Base-by-base conservation (phyloP, 1,140 invertebrate genomes). In the Leptinotarsa undecemlineata region DNA sequence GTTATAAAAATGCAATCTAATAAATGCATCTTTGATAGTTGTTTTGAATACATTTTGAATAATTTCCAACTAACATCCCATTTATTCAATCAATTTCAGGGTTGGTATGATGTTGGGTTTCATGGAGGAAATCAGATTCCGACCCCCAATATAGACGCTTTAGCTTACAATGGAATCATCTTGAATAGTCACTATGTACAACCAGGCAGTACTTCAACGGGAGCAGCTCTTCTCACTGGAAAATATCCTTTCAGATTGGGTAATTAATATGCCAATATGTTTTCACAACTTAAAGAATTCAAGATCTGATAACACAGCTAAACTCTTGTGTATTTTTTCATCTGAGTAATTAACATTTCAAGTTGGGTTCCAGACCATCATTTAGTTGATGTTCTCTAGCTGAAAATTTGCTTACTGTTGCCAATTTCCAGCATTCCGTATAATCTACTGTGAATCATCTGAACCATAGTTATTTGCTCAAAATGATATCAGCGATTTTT, bases 101-200 rank as follows among this genome's bases (percentile, higher is more conserved):
- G 92, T n/a, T 94, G 91, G 91, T 91, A 93, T 81, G 92, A 94
- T 82, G 89, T 94, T 3, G 88, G 91, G 74, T 93, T 91, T 80
- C 92, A 93, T 80, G 92, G 92, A 15, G 91, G 90, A 15, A 85
- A 90, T 78, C 88, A 92, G 82, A 91, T 92, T 74, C 87, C 88
- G 19, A 92, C 91, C 0, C 91, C 91, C 0, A 91, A 92, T 78
- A 89, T 93, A 21, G 91, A 92, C 74, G 88, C 87, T 3, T 81
- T 93, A 3, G 91, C 90, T 1, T 89, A 88, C 74, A 89, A 89
- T 78, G 91, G 91, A 15, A 85, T 92, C 72, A 89, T 92, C 73
- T 84, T 92, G 3, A 90, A 92, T 78, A 88, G 88, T 68, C 89
- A 92, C 79, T 92, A 93, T 77, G 88, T 88, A 3, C 85, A 90